Percentiles rank a stretch among this genome's conserved stretches.
Conservation (phyloP, 2,113 vertebrate genomes). For the Mastomys natalensis region DNA sequence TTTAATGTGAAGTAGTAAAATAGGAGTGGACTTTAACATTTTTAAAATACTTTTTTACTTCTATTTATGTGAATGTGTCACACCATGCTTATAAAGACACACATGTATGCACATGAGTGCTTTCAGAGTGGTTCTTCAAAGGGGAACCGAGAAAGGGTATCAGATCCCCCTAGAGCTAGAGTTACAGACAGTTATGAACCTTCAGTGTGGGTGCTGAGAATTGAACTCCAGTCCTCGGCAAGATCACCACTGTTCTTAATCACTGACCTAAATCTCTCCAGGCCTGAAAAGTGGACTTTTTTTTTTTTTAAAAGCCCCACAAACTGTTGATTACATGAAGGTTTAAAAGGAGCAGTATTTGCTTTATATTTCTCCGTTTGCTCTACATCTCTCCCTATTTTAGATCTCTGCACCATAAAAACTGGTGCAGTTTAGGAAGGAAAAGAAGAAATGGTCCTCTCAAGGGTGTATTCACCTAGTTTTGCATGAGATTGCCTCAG, state of each 20-base stretch:
- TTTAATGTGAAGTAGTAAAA: conserved; percentile 45
- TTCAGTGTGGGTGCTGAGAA: not conserved
- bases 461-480: not conserved
- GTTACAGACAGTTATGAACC: too few species aligned
- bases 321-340: not conserved
- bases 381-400: not conserved
- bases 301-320: not conserved
- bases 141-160: not conserved
- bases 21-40: not conserved
- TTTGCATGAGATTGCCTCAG: not conserved
- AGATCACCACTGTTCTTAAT: too few species aligned
- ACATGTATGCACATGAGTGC: not conserved
- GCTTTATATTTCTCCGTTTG: not conserved
- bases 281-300: not conserved
- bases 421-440: not conserved
- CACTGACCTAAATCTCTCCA: not conserved
- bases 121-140: not conserved
- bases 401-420: conserved; percentile 21
- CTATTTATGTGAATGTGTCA: not conserved
- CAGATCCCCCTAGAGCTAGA: not conserved
- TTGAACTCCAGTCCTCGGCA: not conserved
- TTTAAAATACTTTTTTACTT: not conserved
- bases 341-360: not conserved
- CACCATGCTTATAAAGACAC: not conserved
- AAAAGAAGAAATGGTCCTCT: not conserved